These are phyloP conservation scores for Aelia acuminata DNA, from an alignment of 2,888 invertebrate genomes.

Conservation along the genomic window DNA sequence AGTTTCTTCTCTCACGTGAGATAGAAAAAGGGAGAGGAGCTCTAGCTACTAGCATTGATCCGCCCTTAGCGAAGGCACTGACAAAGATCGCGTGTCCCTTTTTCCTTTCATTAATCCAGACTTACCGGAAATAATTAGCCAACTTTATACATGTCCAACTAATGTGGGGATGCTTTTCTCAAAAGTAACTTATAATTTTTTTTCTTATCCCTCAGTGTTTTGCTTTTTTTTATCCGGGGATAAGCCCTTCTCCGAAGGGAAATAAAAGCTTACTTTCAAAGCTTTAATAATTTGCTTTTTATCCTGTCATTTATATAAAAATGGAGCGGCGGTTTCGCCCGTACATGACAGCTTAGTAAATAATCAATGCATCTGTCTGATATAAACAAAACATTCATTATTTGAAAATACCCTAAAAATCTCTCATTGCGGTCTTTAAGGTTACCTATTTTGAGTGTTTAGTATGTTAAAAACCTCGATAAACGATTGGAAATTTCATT, in stretches of 20 bases:
- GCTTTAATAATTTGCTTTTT: no score
- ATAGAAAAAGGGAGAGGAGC: background rate
- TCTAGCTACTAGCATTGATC: no score
- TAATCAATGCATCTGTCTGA: no score
- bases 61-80: background rate
- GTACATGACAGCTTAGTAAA: no score
- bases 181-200: background rate
- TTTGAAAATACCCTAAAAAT: no score
- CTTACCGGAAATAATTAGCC: background rate
- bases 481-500: no score
- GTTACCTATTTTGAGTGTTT: no score
- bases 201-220: background rate
- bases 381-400: no score
- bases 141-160: background rate
- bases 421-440: no score
- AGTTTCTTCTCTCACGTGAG: background rate
- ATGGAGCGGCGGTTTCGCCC: no score
- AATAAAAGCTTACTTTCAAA: background rate
- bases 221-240: background rate
- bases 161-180: background rate
- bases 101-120: background rate
- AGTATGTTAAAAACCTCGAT: no score
- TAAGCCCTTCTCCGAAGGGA: background rate
- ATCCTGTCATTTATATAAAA: no score
- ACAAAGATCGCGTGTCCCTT: conserved; percentile 10